These are phyloP conservation scores for Sebastes taczanowskii DNA, from an alignment of 2,797 vertebrate genomes.

Conservation along the genomic window DNA sequence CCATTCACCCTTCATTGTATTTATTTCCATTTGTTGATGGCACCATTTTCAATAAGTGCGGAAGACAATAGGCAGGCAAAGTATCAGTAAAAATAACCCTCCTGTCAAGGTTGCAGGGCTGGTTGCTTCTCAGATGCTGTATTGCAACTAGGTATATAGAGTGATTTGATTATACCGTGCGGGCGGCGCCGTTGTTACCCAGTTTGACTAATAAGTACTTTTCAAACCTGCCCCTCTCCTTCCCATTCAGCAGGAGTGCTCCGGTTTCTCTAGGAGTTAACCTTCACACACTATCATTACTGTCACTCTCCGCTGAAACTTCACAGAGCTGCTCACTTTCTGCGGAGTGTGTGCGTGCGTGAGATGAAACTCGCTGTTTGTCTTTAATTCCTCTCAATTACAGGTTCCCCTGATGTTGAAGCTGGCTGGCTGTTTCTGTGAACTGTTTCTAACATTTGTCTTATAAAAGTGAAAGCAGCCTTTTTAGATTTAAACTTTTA, in stretches of 20 bases:
- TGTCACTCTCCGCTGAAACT: slow-evolving; percentile 77
- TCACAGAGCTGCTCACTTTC: slow-evolving; percentile 69
- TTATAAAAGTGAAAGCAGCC: slow-evolving; percentile 33
- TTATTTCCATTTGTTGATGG: slow-evolving; percentile 87
- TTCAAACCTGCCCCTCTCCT: slow-evolving; percentile 78
- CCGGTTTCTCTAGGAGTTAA: slow-evolving; percentile 80
- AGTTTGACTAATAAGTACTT: slow-evolving; percentile 90
- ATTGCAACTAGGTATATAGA: slow-evolving; percentile 85
- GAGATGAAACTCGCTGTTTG: slow-evolving; percentile 55
- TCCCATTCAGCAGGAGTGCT: slow-evolving; percentile 73
- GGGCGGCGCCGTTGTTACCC: slow-evolving; percentile 85
- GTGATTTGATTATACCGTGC: slow-evolving; percentile 89
- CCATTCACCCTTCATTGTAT: slow-evolving; percentile 78
- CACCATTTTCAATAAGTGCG: slow-evolving; percentile 53
- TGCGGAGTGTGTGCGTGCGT: slow-evolving; percentile 22
- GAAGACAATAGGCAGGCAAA: slow-evolving; percentile 64
- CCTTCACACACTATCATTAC: slow-evolving; percentile 82
- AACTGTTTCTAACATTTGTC: slow-evolving; percentile 34
- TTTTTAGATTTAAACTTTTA: slow-evolving; percentile 6
- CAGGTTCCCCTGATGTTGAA: slow-evolving; percentile 49
- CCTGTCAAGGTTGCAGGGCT: slow-evolving; percentile 78
- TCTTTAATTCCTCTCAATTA: slow-evolving; percentile 74
- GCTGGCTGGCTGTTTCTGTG: slow-evolving; percentile 37
- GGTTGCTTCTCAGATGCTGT: slow-evolving; percentile 81
- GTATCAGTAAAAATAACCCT: slow-evolving; percentile 73